Conservation (phyloP, 2,797 vertebrate species). For the Eospalax fontanierii region DNA sequence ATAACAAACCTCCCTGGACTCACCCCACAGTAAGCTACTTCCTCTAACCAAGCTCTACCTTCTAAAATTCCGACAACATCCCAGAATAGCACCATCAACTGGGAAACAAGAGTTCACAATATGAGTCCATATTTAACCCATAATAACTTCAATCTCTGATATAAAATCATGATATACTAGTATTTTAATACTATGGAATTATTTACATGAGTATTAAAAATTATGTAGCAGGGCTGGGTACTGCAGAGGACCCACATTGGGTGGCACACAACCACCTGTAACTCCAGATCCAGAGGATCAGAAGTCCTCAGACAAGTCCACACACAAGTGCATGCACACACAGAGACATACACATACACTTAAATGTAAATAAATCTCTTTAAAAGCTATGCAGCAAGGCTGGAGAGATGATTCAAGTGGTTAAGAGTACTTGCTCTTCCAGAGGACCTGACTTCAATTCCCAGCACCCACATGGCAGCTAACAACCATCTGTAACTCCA, state of each 20-base stretch:
- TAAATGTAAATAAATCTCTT: too few relatives aligned
- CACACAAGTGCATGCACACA: too few relatives aligned
- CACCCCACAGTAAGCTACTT: neutral
- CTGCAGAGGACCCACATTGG: too few relatives aligned
- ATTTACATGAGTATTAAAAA: constrained; percentile 35
- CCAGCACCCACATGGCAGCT: too few relatives aligned
- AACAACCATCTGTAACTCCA: neutral
- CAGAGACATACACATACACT: too few relatives aligned
- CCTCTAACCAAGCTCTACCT: neutral
- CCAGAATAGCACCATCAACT: neutral
- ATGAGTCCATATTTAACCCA: neutral
- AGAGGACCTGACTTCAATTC: too few relatives aligned
- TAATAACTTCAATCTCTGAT: neutral
- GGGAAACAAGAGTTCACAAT: neutral
- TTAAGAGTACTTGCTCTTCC: neutral
- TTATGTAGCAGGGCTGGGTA: too few relatives aligned
- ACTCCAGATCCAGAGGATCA: neutral
- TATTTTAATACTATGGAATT: neutral
- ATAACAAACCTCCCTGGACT: neutral
- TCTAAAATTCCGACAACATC: neutral
- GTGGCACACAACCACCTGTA: neutral
- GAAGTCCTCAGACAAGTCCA: neutral
- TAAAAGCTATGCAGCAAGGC: too few relatives aligned
- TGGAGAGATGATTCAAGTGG: neutral
- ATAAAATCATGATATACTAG: too few relatives aligned